A percentile compares a stretch with the other conserved stretches of the same genome.
Conservation (phyloP, 2,888 invertebrate species). For the Ctenicera cuprea region DNA sequence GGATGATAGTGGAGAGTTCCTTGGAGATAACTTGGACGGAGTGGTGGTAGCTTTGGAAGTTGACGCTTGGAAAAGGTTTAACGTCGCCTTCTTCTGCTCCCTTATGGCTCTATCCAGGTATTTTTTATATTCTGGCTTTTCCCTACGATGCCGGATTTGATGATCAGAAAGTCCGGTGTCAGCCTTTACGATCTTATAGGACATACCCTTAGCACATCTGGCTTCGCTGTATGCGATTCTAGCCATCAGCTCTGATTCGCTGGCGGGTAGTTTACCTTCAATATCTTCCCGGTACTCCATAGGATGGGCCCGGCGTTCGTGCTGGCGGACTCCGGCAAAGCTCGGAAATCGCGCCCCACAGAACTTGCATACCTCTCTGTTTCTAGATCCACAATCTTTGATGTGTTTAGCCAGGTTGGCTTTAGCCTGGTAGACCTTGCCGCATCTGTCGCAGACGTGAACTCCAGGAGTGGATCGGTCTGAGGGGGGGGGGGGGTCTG, state of each 20-base stretch:
- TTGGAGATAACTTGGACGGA: no score
- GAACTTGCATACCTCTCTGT: constrained; percentile 32
- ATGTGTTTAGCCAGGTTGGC: constrained; percentile 28
- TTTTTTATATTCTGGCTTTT: background rate
- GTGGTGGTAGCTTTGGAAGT: no score
- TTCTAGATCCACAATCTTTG: constrained; percentile 45
- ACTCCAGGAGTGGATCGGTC: background rate
- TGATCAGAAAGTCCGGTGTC: background rate
- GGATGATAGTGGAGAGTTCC: no score
- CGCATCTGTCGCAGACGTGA: background rate
- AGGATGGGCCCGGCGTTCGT: constrained; percentile 1
- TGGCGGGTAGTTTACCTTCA: background rate
- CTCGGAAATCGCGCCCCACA: constrained; percentile 2
- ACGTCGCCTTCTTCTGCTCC: no score
- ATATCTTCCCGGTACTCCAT: background rate
- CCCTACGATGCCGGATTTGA: background rate
- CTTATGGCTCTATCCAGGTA: no score
- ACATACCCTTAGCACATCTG: background rate
- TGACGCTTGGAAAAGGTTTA: no score
- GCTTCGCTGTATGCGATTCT: background rate
- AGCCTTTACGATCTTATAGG: background rate
- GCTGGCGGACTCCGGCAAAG: constrained; percentile 1
- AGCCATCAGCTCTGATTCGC: background rate
- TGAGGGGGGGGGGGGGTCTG: background rate
- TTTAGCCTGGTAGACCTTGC: constrained; percentile 29